Conservation (phyloP, 2,888 invertebrate species). For the Gortyna flavago region DNA sequence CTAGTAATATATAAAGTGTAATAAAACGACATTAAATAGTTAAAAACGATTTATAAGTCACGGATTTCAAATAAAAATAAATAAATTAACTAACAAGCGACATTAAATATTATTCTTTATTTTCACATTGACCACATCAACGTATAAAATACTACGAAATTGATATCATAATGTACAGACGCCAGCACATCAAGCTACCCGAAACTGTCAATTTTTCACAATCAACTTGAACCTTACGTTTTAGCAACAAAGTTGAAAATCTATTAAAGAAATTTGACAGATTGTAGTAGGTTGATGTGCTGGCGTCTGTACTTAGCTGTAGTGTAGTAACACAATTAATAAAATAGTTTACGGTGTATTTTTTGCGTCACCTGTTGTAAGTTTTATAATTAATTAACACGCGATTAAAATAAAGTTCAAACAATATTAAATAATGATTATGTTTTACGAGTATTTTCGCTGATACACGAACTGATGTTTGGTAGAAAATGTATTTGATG, state of each 20-base stretch:
- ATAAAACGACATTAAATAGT: not conserved
- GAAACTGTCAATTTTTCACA: too few species aligned
- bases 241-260: too few species aligned
- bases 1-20: too few species aligned
- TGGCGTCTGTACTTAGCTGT: too few species aligned
- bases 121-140: conserved; percentile 7
- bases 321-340: conserved; percentile 46
- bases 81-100: not conserved
- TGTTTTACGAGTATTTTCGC: conserved; percentile 27
- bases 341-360: conserved; percentile 29
- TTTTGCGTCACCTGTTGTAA: conserved; percentile 38
- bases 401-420: conserved; percentile 46
- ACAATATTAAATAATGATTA: conserved; percentile 16
- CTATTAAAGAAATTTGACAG: too few species aligned
- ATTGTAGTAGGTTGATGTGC: too few species aligned
- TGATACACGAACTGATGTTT: conserved; percentile 23
- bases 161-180: too few species aligned
- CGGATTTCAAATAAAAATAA: conserved; percentile 8
- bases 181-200: too few species aligned
- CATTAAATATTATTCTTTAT: conserved; percentile 21
- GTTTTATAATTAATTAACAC: conserved; percentile 48
- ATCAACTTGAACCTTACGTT: too few species aligned
- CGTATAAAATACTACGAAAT: conserved; percentile 34
- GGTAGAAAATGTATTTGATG: conserved; percentile 25
- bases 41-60: conserved; percentile 1